Evolutionary conservation across 2,797 vertebrate genomes (phyloP).

Genomic region (Clamator glandarius): DNA sequence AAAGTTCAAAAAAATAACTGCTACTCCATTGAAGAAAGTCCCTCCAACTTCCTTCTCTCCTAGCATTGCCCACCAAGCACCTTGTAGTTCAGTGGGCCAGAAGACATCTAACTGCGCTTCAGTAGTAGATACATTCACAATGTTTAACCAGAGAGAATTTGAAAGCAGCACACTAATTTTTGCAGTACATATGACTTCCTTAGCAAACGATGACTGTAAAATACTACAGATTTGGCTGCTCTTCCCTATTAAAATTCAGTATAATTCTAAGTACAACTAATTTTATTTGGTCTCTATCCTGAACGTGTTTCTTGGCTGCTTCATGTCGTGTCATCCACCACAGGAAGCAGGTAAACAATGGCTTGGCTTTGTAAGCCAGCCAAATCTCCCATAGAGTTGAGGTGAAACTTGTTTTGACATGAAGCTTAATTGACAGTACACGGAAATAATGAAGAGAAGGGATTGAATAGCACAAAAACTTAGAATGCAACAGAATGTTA

Average conservation of each 20-base stretch:
- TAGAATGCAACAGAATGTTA: not conserved
- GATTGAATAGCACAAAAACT: not conserved
- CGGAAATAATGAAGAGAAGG: not conserved
- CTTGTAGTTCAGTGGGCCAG: not conserved
- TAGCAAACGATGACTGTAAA: not conserved
- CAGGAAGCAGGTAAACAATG: not conserved
- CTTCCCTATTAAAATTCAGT: not conserved
- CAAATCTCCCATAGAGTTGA: not conserved
- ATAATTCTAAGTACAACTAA: not conserved
- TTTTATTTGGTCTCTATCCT: not conserved
- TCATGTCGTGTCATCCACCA: not conserved
- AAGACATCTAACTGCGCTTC: not conserved
- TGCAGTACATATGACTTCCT: not conserved
- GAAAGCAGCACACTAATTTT: not conserved
- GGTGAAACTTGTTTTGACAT: not conserved
- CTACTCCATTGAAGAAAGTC: not conserved
- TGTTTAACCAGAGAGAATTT: not conserved
- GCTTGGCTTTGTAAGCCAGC: not conserved
- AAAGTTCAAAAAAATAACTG: not conserved
- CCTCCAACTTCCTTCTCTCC: not conserved
- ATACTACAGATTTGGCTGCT: not conserved
- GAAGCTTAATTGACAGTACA: not conserved
- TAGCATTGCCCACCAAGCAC: too few species aligned
- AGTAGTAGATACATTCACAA: not conserved
- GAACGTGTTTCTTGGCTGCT: not conserved